Percentiles rank a stretch among this genome's conserved stretches.
phyloP scores from a whole-genome alignment of 2,797 vertebrate species.

The Pangasius macronema region DNA sequence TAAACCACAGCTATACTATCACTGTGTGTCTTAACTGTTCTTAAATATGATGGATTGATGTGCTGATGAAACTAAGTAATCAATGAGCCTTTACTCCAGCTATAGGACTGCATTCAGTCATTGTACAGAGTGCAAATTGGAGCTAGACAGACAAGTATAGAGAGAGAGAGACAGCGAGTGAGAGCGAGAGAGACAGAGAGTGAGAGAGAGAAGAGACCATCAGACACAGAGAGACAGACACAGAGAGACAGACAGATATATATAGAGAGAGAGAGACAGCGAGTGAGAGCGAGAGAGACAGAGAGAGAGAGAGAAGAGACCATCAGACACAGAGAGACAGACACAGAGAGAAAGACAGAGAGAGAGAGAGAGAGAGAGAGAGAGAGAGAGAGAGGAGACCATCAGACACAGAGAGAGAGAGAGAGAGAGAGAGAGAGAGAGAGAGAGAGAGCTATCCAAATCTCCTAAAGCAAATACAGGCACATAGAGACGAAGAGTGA shows the following conservation, averaged over 20 bases:
- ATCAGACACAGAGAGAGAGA: no score
- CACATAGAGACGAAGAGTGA: not conserved
- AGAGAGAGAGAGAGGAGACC: not conserved
- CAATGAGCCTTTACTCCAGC: conserved; percentile 37
- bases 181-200: no score
- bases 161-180: not conserved
- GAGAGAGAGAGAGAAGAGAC: no score
- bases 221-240: no score
- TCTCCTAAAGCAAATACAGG: not conserved
- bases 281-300: not conserved
- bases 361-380: not conserved
- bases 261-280: not conserved
- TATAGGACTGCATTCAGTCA: conserved; percentile 23
- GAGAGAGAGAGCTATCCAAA: not conserved
- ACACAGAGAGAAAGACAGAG: no score
- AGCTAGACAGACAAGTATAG: not conserved
- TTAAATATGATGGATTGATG: conserved; percentile 66
- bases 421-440: not conserved
- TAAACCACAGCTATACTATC: conserved; percentile 27
- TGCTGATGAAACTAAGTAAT: conserved; percentile 58
- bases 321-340: no score
- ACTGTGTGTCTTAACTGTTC: conserved; percentile 27
- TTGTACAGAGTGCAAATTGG: not conserved
- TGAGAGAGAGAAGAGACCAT: no score
- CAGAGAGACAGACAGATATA: no score